A percentile compares a stretch with the other conserved stretches of the same genome.
Conservation (phyloP, 2,113 vertebrate genomes). For the Hippocampus zosterae region DNA sequence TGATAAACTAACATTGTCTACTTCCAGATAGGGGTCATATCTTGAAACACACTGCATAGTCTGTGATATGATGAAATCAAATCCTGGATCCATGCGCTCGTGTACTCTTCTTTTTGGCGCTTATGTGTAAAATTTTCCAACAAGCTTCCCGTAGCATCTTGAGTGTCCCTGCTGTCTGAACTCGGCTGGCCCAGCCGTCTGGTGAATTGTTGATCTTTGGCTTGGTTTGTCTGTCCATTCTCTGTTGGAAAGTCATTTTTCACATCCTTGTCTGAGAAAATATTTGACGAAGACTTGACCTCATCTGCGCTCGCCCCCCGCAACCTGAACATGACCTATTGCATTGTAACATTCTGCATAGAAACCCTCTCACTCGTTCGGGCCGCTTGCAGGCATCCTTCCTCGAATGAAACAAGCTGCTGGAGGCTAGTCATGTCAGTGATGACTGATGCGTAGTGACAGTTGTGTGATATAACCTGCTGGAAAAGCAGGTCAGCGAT, state of each 20-base stretch:
- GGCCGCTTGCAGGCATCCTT: slow-evolving; percentile 25
- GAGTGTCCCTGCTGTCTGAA: not conserved
- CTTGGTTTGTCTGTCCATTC: not conserved
- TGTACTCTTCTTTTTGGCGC: not conserved
- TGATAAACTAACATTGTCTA: not conserved
- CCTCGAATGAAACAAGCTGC: slow-evolving; percentile 30
- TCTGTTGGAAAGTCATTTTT: not conserved
- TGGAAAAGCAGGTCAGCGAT: slow-evolving; percentile 23
- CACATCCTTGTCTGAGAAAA: slow-evolving; percentile 2
- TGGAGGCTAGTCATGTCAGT: slow-evolving; percentile 21
- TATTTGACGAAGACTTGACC: not conserved
- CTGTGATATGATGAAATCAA: not conserved
- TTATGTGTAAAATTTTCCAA: slow-evolving; percentile 3
- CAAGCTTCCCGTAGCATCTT: not conserved
- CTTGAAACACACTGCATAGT: not conserved
- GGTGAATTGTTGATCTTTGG: slow-evolving; percentile 48
- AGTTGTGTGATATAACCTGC: slow-evolving; percentile 33
- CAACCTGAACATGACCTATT: not conserved
- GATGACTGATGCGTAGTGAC: slow-evolving; percentile 44
- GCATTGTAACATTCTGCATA: slow-evolving; percentile 20
- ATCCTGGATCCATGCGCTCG: not conserved
- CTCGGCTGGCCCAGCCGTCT: slow-evolving; percentile 31
- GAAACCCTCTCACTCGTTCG: slow-evolving; percentile 23
- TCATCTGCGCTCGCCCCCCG: not conserved
- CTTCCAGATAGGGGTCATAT: not conserved